Evolutionary conservation across 2,888 invertebrate species (phyloP).

Genomic region (Lapara coniferarum): DNA sequence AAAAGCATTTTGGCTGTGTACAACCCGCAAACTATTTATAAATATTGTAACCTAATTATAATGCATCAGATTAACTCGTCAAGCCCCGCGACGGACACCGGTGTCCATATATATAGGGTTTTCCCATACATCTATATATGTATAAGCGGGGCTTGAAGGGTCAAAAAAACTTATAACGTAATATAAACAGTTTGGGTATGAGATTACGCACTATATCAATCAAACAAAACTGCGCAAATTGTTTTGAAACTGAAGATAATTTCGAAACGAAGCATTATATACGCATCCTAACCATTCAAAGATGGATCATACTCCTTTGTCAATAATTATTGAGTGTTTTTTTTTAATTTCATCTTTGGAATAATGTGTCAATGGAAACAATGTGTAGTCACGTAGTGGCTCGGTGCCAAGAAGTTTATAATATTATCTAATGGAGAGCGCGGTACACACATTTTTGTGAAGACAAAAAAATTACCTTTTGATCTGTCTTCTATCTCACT

Average conservation of each 20-base stretch:
- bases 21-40: neutral
- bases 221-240: constrained; percentile 72
- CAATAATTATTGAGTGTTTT: constrained; percentile 28
- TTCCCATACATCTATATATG: too few relatives aligned
- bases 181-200: constrained; percentile 62
- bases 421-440: too few relatives aligned
- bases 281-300: constrained; percentile 57
- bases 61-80: neutral
- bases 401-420: too few relatives aligned
- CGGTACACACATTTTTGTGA: too few relatives aligned
- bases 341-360: constrained; percentile 19
- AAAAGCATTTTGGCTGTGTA: neutral
- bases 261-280: constrained; percentile 66
- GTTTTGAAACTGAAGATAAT: constrained; percentile 68
- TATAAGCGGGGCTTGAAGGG: too few relatives aligned
- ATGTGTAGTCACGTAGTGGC: neutral
- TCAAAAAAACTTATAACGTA: constrained; percentile 24
- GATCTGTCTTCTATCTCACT: too few relatives aligned
- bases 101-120: too few relatives aligned
- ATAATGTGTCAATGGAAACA: constrained; percentile 24
- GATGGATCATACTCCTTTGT: constrained; percentile 40
- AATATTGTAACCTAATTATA: neutral
- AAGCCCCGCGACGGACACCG: too few relatives aligned
- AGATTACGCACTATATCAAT: constrained; percentile 79
- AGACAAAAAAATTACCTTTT: too few relatives aligned